phyloP scores from a whole-genome alignment of 2,113 vertebrate genomes.

The Prionailurus viverrinus region DNA sequence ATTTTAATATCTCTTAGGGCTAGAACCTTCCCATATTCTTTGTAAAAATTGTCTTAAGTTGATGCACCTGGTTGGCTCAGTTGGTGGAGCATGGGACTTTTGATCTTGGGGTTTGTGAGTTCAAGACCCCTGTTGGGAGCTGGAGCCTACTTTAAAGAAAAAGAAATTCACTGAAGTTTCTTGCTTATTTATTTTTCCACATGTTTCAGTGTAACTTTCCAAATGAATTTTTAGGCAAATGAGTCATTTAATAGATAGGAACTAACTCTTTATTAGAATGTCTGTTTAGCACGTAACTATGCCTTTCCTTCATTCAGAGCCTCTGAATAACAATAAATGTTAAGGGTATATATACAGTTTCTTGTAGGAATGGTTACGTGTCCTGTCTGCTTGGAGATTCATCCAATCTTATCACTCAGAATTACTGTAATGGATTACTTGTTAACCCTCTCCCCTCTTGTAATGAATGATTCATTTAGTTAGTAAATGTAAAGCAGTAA shows the following conservation, averaged over 20 bases:
- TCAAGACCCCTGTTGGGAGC: not conserved
- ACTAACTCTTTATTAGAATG: slow-evolving; percentile 45
- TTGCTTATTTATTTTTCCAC: slow-evolving; percentile 8
- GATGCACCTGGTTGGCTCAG: not conserved
- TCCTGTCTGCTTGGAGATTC: not conserved
- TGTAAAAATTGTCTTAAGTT: not conserved
- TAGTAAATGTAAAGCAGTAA: slow-evolving; percentile 13
- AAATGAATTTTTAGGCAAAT: slow-evolving; percentile 21
- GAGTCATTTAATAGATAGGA: not conserved
- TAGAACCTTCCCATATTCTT: not conserved
- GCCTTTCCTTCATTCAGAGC: not conserved
- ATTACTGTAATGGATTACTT: not conserved
- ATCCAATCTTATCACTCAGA: not conserved
- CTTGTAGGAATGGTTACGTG: not conserved
- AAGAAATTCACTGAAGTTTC: not conserved
- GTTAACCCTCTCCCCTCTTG: not conserved
- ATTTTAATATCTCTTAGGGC: not conserved
- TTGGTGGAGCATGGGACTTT: not conserved
- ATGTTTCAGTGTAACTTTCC: slow-evolving; percentile 34
- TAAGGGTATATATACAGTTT: not conserved
- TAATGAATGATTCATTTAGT: slow-evolving; percentile 33
- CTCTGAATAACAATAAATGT: not conserved
- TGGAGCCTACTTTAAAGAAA: not conserved
- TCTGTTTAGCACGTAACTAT: not conserved
- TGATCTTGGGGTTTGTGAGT: not conserved